Conservation (phyloP, 30 jellyfish, hydroid and myxozoan genomes). For the Turritopsis rubra region DNA sequence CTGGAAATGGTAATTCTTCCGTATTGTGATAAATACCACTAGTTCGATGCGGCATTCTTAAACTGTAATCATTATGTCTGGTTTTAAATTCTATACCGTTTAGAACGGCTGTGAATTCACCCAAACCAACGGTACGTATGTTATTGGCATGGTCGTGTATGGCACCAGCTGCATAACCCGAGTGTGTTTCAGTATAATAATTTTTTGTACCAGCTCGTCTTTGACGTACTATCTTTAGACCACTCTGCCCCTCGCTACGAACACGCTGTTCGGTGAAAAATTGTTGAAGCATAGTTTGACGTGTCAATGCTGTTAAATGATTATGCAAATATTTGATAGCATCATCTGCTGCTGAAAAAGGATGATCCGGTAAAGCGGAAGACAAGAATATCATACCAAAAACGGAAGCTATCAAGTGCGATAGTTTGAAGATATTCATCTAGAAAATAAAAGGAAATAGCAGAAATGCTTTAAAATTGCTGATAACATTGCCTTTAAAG, state of each 20-base stretch:
- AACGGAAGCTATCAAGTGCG: neutral
- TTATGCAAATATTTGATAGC: slow-evolving; percentile 8
- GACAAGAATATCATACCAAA: neutral
- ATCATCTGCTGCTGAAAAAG: neutral
- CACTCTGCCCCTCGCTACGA: slow-evolving; percentile 85
- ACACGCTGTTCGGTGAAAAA: slow-evolving; percentile 70
- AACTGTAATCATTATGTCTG: slow-evolving; percentile 90
- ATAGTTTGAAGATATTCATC: neutral
- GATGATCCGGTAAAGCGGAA: neutral
- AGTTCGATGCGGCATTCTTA: slow-evolving; percentile 57
- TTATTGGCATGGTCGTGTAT: slow-evolving; percentile 50
- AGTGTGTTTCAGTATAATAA: slow-evolving; percentile 35
- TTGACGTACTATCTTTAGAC: slow-evolving; percentile 23
- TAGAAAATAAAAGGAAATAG: neutral
- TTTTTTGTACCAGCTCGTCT: slow-evolving; percentile 21
- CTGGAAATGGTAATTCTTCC: slow-evolving; percentile 71
- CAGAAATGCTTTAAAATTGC: too few relatives aligned
- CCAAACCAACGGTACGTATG: slow-evolving; percentile 52
- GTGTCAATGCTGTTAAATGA: slow-evolving; percentile 26
- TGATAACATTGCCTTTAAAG: too few relatives aligned
- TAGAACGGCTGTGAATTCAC: slow-evolving; percentile 70
- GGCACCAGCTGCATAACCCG: slow-evolving; percentile 38
- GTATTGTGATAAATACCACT: neutral
- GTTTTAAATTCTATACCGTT: slow-evolving; percentile 96
- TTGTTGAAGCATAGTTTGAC: slow-evolving; percentile 87